phyloP scores from a whole-genome alignment of 2,797 vertebrate species.

The Rhinoraja longicauda region DNA sequence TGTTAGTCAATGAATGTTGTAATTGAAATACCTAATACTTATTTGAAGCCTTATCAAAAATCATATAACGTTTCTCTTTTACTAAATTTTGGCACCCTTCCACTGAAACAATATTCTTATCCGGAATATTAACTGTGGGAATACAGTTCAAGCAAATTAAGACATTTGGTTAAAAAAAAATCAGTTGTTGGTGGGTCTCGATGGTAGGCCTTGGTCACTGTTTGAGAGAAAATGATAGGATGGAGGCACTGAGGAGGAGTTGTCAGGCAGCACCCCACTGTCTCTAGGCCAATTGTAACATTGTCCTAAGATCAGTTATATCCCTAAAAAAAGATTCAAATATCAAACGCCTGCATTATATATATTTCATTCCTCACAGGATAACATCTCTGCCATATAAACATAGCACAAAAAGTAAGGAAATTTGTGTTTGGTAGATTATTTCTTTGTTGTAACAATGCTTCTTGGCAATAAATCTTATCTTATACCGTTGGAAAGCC shows the following conservation, averaged over 20 bases:
- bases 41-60: too few relatives aligned
- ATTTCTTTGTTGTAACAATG: too few relatives aligned
- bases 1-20: neutral
- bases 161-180: neutral
- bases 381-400: neutral
- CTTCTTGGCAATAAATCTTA: too few relatives aligned
- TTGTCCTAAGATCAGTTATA: neutral
- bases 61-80: neutral
- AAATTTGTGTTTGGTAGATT: too few relatives aligned
- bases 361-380: neutral
- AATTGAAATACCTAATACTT: neutral
- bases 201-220: neutral
- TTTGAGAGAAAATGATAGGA: neutral
- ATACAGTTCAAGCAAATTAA: neutral
- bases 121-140: neutral
- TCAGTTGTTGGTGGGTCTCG: neutral
- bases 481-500: too few relatives aligned
- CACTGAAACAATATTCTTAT: neutral
- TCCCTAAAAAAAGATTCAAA: neutral
- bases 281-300: neutral
- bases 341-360: neutral
- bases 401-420: too few relatives aligned
- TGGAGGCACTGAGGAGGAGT: too few relatives aligned
- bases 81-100: neutral
- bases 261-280: neutral